Percentiles rank a stretch among this genome's conserved stretches.
phyloP scores from a whole-genome alignment of 2,797 vertebrate genomes.

The Megaceryle alcyon region DNA sequence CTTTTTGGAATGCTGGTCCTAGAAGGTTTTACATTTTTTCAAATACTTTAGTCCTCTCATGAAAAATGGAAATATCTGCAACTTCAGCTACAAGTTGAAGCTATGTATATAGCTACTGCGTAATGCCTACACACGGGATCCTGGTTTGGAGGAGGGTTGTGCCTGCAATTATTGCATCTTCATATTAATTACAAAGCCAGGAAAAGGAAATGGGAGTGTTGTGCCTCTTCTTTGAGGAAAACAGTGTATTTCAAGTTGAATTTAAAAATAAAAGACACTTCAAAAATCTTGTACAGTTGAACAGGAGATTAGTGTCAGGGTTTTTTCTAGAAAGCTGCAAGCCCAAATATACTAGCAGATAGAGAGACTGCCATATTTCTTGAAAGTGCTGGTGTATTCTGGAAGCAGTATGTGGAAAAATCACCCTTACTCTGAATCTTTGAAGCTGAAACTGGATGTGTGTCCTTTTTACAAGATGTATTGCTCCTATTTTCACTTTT shows the following conservation, averaged over 20 bases:
- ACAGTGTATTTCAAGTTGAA: not conserved
- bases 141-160: not conserved
- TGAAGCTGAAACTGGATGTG: not conserved
- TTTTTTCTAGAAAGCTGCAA: not conserved
- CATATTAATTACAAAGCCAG: not conserved
- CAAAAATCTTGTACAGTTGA: not conserved
- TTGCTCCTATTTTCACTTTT: not conserved
- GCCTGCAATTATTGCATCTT: not conserved
- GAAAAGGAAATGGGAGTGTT: constrained; percentile 21
- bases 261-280: not conserved
- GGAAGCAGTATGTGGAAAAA: not conserved
- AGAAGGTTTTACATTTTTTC: not conserved
- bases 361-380: not conserved
- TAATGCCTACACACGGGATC: not conserved
- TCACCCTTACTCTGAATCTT: not conserved
- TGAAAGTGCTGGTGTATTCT: not conserved
- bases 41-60: not conserved
- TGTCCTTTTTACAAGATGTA: not conserved
- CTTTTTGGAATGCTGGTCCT: not conserved
- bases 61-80: not conserved
- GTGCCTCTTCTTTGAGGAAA: not conserved
- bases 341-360: not conserved
- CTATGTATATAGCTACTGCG: not conserved
- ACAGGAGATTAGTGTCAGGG: not conserved
- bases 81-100: not conserved